These are phyloP conservation scores for Cephus rjabovi DNA, from an alignment of 2,888 invertebrate genomes.

Conservation along the genomic window DNA sequence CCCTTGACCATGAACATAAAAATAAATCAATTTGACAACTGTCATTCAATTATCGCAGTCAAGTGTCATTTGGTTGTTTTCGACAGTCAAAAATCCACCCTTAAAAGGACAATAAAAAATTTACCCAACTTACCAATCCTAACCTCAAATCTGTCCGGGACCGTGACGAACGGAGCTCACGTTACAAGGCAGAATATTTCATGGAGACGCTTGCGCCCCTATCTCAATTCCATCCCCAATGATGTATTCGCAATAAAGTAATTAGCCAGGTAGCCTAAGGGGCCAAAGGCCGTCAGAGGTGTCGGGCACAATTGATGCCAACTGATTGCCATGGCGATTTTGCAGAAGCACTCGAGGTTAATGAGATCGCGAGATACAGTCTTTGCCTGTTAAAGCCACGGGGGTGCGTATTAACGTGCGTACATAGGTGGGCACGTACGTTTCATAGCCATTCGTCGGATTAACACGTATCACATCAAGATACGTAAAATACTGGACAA, in stretches of 20 bases:
- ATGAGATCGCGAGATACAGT: constrained; percentile 50
- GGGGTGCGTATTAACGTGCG: not conserved
- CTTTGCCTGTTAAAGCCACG: constrained; percentile 1
- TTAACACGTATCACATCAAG: not conserved
- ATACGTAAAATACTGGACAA: not conserved
- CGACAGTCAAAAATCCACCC: not conserved
- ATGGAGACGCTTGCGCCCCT: constrained; percentile 3
- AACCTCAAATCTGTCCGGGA: constrained; percentile 1
- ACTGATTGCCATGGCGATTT: constrained; percentile 45
- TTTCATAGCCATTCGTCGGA: not conserved
- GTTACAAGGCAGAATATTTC: constrained; percentile 2
- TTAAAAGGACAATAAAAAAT: not conserved
- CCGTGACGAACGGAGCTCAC: not conserved
- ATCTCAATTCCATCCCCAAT: not conserved
- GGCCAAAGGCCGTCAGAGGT: not conserved
- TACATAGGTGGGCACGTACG: not conserved
- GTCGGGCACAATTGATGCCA: constrained; percentile 44
- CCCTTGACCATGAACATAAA: not conserved
- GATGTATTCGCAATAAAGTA: constrained; percentile 25
- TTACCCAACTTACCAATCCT: not conserved
- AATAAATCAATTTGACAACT: not conserved
- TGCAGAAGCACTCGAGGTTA: constrained; percentile 50
- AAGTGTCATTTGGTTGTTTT: constrained; percentile 8
- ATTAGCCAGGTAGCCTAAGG: constrained; percentile 15
- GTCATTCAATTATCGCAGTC: not conserved